Percentiles rank a stretch among this genome's conserved stretches.
Conservation (phyloP, 2,797 vertebrate species). For the Mareca penelope region DNA sequence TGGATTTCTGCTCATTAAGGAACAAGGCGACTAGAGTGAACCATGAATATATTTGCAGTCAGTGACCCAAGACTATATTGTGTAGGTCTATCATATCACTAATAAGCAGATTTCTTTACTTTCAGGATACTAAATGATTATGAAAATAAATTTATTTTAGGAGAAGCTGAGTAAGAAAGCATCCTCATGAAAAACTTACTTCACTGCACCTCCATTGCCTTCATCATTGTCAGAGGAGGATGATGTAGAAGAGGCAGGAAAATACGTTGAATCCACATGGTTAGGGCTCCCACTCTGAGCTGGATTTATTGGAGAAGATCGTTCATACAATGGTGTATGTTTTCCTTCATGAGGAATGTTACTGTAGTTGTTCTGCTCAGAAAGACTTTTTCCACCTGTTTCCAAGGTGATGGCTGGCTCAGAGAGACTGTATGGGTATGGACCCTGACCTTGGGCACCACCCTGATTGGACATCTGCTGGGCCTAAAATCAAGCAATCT, state of each 20-base stretch:
- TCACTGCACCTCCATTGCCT: constrained; percentile 85
- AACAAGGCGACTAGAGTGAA: background rate
- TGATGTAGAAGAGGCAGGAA: constrained; percentile 88
- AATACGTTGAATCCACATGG: constrained; percentile 85
- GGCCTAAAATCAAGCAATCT: constrained; percentile 71
- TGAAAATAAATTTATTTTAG: background rate
- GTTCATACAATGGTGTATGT: constrained; percentile 93
- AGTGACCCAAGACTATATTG: background rate
- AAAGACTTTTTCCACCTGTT: constrained; percentile 81
- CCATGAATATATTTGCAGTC: background rate
- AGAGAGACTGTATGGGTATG: constrained; percentile 79
- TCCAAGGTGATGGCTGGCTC: constrained; percentile 82
- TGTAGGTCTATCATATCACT: background rate
- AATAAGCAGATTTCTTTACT: background rate
- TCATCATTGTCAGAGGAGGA: constrained; percentile 93
- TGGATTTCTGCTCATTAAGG: background rate
- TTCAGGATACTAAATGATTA: background rate
- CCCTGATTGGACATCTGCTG: constrained; percentile 81
- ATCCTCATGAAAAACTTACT: constrained; percentile 80
- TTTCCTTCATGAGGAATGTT: constrained; percentile 93
- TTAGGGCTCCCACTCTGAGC: constrained; percentile 84
- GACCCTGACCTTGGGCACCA: constrained; percentile 78
- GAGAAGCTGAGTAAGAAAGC: background rate
- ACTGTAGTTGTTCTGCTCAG: constrained; percentile 89
- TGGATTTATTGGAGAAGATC: constrained; percentile 88